Evolutionary conservation across 2,797 vertebrate genomes (phyloP).

Genomic region (Danio choprae): DNA sequence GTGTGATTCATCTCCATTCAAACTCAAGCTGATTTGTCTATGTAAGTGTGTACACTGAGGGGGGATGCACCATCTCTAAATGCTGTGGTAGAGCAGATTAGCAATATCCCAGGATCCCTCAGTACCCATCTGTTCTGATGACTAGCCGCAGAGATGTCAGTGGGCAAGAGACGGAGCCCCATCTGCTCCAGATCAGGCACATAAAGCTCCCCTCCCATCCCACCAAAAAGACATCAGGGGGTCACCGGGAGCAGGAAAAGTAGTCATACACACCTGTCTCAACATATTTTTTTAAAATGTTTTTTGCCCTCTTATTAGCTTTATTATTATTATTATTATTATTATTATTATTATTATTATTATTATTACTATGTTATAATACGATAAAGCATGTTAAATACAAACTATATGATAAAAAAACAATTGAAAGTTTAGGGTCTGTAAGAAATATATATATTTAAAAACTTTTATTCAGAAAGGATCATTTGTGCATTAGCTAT

Average conservation of each 20-base stretch:
- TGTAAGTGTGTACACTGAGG: slow-evolving; percentile 53
- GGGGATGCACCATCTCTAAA: slow-evolving; percentile 50
- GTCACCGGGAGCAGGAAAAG: slow-evolving; percentile 15
- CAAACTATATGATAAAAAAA: no score
- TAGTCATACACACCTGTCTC: slow-evolving; percentile 30
- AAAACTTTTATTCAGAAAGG: no score
- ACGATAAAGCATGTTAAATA: no score
- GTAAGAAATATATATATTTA: no score
- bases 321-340: no score
- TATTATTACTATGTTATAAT: no score
- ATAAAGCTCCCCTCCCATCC: slow-evolving; percentile 16
- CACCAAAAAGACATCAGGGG: slow-evolving; percentile 36
- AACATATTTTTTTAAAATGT: background rate
- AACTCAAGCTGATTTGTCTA: slow-evolving; percentile 35
- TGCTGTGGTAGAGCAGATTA: slow-evolving; percentile 74
- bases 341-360: no score
- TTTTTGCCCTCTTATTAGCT: background rate
- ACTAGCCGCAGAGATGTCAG: slow-evolving; percentile 51
- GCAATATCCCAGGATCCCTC: slow-evolving; percentile 68
- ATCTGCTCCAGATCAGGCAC: slow-evolving; percentile 67
- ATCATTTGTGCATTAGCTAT: no score
- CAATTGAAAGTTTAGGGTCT: no score
- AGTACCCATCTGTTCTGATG: slow-evolving; percentile 74
- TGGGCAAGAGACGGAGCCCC: slow-evolving; percentile 62
- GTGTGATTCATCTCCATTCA: slow-evolving; percentile 21